phyloP scores from a whole-genome alignment of 2,888 invertebrate species.

The Cerastis rubricosa region DNA sequence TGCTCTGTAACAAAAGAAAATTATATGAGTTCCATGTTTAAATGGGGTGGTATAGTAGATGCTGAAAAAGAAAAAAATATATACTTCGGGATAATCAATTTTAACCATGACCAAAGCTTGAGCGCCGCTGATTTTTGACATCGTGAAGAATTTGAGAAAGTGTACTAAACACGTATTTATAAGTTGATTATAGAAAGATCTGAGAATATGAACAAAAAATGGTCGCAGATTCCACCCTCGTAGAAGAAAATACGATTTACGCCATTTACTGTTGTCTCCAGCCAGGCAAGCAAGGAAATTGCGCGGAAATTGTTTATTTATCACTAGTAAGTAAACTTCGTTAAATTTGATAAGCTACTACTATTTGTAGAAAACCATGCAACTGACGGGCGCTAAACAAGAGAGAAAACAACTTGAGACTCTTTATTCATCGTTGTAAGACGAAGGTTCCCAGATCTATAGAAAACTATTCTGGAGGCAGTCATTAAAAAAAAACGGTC shows the following conservation, averaged over 20 bases:
- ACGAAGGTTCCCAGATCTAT: too few species aligned
- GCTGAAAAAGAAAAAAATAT: background rate
- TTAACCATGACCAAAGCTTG: background rate
- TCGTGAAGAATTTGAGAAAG: background rate
- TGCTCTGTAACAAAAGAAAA: constrained; percentile 82
- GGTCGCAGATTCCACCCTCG: background rate
- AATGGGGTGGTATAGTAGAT: background rate
- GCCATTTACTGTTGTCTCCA: background rate
- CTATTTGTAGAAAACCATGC: too few species aligned
- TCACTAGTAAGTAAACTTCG: background rate
- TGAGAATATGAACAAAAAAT: background rate
- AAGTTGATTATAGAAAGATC: background rate
- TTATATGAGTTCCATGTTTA: background rate
- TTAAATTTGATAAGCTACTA: background rate
- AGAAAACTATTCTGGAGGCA: too few species aligned
- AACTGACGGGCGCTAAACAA: too few species aligned
- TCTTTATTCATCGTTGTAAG: too few species aligned
- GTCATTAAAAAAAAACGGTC: too few species aligned
- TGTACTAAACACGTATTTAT: too few species aligned
- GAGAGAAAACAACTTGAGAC: too few species aligned
- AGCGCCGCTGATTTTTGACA: background rate
- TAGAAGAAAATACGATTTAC: background rate
- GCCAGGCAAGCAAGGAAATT: constrained; percentile 1
- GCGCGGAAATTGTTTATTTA: background rate
- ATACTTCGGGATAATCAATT: background rate